These are phyloP conservation scores for Bothrops jararaca DNA, from an alignment of 2,113 vertebrate genomes.

Conservation along the genomic window DNA sequence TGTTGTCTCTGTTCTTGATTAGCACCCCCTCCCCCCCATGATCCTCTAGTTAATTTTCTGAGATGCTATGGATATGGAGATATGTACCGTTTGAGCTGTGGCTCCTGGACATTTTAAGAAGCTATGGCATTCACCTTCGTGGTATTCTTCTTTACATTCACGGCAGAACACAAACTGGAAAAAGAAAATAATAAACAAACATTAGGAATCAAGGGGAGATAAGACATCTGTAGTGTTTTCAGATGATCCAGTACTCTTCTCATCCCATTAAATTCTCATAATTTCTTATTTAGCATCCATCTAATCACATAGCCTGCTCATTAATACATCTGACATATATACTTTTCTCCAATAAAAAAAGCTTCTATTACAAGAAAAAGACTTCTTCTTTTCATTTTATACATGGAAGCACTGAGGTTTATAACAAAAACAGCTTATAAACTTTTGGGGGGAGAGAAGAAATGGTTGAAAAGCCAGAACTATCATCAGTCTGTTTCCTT, in stretches of 20 bases:
- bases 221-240: constrained; percentile 30
- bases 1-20: constrained; percentile 41
- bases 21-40: constrained; percentile 28
- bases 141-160: constrained; percentile 79
- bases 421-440: background rate
- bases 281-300: constrained; percentile 46
- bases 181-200: constrained; percentile 42
- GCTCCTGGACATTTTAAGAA: constrained; percentile 35
- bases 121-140: constrained; percentile 71
- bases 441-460: background rate
- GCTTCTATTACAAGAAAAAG: constrained; percentile 42
- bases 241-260: constrained; percentile 46
- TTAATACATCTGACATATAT: constrained; percentile 41
- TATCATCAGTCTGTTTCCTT: background rate
- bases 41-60: constrained; percentile 4
- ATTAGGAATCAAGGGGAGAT: constrained; percentile 35
- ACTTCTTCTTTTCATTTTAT: constrained; percentile 8
- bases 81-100: constrained; percentile 56
- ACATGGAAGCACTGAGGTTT: constrained; percentile 5
- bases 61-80: constrained; percentile 26
- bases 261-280: constrained; percentile 46
- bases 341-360: constrained; percentile 20
- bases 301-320: constrained; percentile 40
- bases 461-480: background rate
- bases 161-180: constrained; percentile 82